Base-by-base conservation (phyloP, 2,797 vertebrate species). In the Sebastiscus albofasciatus region DNA sequence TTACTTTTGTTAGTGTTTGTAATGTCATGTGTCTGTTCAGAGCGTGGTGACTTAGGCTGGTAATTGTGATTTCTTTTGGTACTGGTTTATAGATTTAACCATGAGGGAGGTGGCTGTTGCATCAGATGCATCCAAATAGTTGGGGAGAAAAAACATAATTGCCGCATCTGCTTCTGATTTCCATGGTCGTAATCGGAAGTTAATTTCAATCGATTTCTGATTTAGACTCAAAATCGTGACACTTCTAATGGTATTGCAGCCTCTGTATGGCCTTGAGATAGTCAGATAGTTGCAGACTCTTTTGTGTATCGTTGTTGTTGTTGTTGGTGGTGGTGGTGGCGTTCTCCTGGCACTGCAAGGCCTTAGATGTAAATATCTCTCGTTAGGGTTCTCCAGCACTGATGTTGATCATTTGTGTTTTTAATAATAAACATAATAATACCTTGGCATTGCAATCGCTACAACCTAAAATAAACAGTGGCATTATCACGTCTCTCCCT, bases 341-440 rank as follows among this genome's bases (percentile, higher is more conserved):
- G 18, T 49, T 33, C 62, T 79, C 13, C n/a, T 31, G 42, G 16
- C 52, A 26, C 46, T 34, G 22, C 67, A 75, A 76, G 65, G 71
- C 24, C 75, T 79, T 67, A 16, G 0, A 14, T 80, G 49, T 72
- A 55, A 49, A 73, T 77, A 80, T 39, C n/a, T 76, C 36, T 68
- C 55, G 11, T 85, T 68, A 36, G 59, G 54, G 33, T 31, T 75
- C 54, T 46, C 6, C 33, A 46, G 14, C 60, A 22, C 52, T 54
- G 34, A 59, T 36, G 29, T 58, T 67, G n/a, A 67, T 64, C 39
- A 56, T 64, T 29, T 18, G 22, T 66, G 58, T 77, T 78, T 87
- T 82, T 82, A 74, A 77, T 84, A 90, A 74, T 71, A 24, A 31
- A 56, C 55, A 61, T 66, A 62, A 56, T 66, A 20, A 52, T 72